phyloP scores from a whole-genome alignment of 2,797 vertebrate genomes.

The Channa striata region DNA sequence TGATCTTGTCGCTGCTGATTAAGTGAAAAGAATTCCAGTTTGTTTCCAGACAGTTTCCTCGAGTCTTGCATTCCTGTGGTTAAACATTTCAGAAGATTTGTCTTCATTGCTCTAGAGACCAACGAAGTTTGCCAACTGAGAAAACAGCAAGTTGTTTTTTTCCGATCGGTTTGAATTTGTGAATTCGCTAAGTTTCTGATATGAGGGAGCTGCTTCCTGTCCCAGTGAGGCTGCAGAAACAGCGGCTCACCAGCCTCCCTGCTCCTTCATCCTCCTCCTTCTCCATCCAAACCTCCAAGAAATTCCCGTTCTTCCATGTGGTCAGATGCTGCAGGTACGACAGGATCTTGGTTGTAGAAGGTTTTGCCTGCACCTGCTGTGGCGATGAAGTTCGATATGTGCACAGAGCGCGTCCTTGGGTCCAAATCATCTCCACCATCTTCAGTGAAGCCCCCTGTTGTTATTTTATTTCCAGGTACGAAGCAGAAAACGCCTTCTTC shows the following conservation, averaged over 20 bases:
- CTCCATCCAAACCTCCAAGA: constrained; percentile 90
- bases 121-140: rapidly evolving
- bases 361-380: background rate
- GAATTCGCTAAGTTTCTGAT: constrained; percentile 5
- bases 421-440: background rate
- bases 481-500: constrained; percentile 95
- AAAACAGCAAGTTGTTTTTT: background rate
- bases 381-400: background rate
- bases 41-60: background rate
- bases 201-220: constrained; percentile 81
- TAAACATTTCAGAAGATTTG: background rate
- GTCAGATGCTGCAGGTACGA: constrained; percentile 96
- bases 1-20: background rate
- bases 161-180: background rate
- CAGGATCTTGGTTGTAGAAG: background rate
- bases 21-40: background rate
- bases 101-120: background rate
- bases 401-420: too few species aligned
- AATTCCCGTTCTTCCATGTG: constrained; percentile 93
- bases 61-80: background rate
- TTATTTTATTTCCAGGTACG: constrained; percentile 88
- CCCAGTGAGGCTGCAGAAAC: constrained; percentile 58
- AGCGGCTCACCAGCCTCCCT: constrained; percentile 68
- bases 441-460: constrained; percentile 45
- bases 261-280: constrained; percentile 66